phyloP scores from a whole-genome alignment of 2,113 vertebrate genomes.

The Trichomycterus rosablanca region DNA sequence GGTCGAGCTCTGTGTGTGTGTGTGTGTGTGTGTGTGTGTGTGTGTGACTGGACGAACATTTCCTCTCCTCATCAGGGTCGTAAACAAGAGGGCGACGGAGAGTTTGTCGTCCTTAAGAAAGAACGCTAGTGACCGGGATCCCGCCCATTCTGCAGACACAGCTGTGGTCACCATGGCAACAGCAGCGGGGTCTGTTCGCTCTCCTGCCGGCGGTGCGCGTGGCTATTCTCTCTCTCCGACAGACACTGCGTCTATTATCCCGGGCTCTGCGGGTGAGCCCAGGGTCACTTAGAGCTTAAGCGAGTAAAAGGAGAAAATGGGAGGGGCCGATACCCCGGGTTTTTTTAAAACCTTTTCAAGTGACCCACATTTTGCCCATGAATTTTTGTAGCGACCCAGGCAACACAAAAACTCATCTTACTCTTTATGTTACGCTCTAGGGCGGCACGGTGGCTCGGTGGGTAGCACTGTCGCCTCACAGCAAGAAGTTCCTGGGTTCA shows the following conservation, averaged over 20 bases:
- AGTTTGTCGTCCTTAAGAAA: conserved; percentile 46
- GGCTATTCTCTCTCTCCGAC: neutral
- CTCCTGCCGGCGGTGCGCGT: conserved; percentile 32
- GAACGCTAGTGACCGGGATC: conserved; percentile 59
- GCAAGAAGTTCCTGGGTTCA: too few species aligned
- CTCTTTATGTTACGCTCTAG: too few species aligned
- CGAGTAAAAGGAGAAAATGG: too few species aligned
- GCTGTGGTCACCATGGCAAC: conserved; percentile 66
- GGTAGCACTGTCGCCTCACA: too few species aligned
- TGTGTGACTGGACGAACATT: conserved; percentile 2
- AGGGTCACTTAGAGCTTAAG: too few species aligned
- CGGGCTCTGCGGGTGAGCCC: conserved; percentile 41
- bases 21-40: conserved; percentile 14
- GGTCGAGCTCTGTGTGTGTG: conserved; percentile 37
- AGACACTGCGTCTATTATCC: conserved; percentile 50
- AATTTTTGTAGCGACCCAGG: too few species aligned
- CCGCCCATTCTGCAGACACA: conserved; percentile 64
- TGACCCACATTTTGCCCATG: too few species aligned
- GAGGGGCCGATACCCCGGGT: too few species aligned
- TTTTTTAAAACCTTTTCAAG: too few species aligned
- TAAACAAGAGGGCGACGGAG: conserved; percentile 29
- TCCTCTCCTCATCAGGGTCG: conserved; percentile 19
- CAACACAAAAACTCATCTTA: too few species aligned
- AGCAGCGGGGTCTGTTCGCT: conserved; percentile 50
- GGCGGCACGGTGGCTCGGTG: too few species aligned